Base-by-base conservation (phyloP, 2,113 vertebrate species). In the Martes martes region DNA sequence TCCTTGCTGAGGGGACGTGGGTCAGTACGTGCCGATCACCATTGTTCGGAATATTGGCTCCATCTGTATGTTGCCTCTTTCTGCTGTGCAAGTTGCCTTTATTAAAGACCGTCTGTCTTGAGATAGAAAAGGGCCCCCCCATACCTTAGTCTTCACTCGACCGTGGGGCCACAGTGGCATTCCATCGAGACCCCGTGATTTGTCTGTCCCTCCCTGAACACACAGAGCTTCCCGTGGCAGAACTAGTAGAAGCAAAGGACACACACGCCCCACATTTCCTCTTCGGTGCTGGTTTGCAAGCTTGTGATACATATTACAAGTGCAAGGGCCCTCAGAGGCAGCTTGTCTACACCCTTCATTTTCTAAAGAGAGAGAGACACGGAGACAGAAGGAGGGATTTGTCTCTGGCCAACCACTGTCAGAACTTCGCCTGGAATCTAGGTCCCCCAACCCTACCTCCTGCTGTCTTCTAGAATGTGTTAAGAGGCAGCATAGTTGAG, bases 1-100 rank as follows among this genome's bases (percentile, higher is more conserved):
- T 0, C 0, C 0, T 3, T 6, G n/a, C 1, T 15, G 26, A 57
- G 47, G 79, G 4, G 33, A 19, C 11, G 3, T 0, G 4, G 33
- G 26, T 63, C 7, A 10, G 57, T 59, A 1, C 1, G 0, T 6
- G 19, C 2, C 14, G 0, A 6, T 2, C 8, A 13, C 67, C 14
- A 0, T 15, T 2, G 23, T 4, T 1, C 23, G 0, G 33, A 5
- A 15, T 26, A 23, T 1, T 3, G 52, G 52, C 18, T 4, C 0
- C 36, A 3, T 47, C 23, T 2, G 33, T 24, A 33, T 15, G 42
- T 23, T 9, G 8, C 11, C 7, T 33, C 52, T n/a, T 76, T 45
- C 47, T 1, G 2, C 4, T 19, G 4, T 42, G 31, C 13, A 71
- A 28, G 33, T 8, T 15, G 1, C 1, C 19, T 47, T 15, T 11